Evolutionary conservation across 2,797 vertebrate species (phyloP), one percentile per base, ranked within the genome.

Genomic region (Scyliorhinus canicula): DNA sequence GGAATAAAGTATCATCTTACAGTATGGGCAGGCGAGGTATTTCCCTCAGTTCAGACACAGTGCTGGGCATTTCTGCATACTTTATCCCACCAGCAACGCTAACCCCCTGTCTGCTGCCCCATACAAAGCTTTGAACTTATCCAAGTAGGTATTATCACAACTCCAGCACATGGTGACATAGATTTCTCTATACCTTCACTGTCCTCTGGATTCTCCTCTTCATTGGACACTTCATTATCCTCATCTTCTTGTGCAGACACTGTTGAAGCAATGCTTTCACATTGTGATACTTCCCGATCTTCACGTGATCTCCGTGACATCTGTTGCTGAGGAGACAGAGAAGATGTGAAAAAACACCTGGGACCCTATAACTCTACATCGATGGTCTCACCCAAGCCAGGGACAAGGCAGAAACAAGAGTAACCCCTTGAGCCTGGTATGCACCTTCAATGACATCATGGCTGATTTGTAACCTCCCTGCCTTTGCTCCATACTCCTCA

Each of bases 231-330:
- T 95, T 98, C 98, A 44, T 98, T 98, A 95, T 99, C 99, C 91
- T 99, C 99, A 74, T 99, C 99, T 31, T 99, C 99, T 90, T 98
- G 99, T 9, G 98, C 98, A 90, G 98, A 99, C 95, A 98, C 98
- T 0, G 98, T 98, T 0, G 98, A 98, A 95, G 98, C 98, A 44
- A 98, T 97, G 63, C 98, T 98, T 97, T 99, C 99, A 95, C 98
- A 98, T 95, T 99, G 99, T 24, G 98, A 98, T 0, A 98, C 97
- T 63, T 98, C 98, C 95, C 98, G 97, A 95, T 99, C 98, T 96
- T 98, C 98, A 44, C 98, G 98, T 95, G 98, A 98, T 95, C 98
- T 98, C 95, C 98, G 97, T 0, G 98, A 97, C 95, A 98, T 98
- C 99, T 99, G 96, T 50, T 95, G 60, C 88, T 77, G 82, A 71